Conservation (phyloP, 2,113 vertebrate genomes). For the Syrmaticus mikado region DNA sequence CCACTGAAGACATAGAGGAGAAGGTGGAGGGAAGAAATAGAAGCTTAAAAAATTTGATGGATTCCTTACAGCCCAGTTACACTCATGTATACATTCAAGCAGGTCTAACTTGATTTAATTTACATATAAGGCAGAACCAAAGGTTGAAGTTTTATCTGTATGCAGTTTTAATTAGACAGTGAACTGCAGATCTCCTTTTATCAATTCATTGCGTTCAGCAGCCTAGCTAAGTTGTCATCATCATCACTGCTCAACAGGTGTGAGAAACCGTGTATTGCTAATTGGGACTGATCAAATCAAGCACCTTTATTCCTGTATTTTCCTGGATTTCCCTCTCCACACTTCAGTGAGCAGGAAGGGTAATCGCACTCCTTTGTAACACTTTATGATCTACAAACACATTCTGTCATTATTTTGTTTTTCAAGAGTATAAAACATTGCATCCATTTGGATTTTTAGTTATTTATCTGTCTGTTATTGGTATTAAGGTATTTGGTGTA, state of each 20-base stretch:
- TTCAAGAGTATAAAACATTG: background rate
- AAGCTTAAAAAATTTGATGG: background rate
- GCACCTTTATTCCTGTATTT: background rate
- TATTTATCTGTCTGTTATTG: background rate
- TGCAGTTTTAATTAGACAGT: background rate
- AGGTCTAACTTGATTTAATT: background rate
- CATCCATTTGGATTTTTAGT: background rate
- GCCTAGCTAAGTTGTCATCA: background rate
- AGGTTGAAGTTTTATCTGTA: background rate
- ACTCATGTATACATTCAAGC: background rate
- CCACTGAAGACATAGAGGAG: background rate
- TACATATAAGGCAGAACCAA: background rate
- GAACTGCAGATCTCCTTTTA: background rate
- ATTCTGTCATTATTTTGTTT: background rate
- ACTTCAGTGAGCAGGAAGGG: background rate
- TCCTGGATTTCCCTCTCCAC: background rate
- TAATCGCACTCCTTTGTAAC: background rate
- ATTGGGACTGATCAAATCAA: background rate
- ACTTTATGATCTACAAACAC: accelerated
- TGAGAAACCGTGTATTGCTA: background rate
- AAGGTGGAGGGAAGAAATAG: background rate
- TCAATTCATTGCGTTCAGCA: background rate
- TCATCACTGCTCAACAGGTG: background rate
- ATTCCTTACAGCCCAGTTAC: background rate
- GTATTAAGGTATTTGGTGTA: background rate